These are phyloP conservation scores for Cromileptes altivelis DNA, from an alignment of 2,113 vertebrate genomes.

Conservation along the genomic window DNA sequence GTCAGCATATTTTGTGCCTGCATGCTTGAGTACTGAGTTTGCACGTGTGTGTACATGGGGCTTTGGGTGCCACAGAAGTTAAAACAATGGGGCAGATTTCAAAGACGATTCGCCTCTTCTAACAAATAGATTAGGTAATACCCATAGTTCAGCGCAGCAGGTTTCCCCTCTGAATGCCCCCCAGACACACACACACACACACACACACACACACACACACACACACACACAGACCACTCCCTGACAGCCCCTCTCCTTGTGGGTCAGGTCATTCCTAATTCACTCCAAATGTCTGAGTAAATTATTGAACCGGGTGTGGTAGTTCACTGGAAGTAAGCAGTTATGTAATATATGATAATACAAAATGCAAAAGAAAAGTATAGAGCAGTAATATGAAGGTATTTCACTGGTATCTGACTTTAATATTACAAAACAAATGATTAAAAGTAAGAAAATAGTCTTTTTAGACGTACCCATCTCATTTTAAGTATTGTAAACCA, in stretches of 20 bases:
- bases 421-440: background rate
- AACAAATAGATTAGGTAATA: constrained; percentile 57
- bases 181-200: background rate
- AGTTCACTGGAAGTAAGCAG: background rate
- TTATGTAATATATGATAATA: constrained; percentile 36
- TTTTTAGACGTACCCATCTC: background rate
- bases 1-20: background rate
- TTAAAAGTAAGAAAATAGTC: background rate
- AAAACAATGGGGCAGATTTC: constrained; percentile 35
- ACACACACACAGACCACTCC: constrained; percentile 34
- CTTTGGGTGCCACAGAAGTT: constrained; percentile 8
- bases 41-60: constrained; percentile 6
- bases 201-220: background rate
- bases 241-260: background rate
- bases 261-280: constrained; percentile 48
- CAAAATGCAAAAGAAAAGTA: background rate
- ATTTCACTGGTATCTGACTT: background rate
- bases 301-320: constrained; percentile 48
- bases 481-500: background rate
- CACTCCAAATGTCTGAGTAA: constrained; percentile 46
- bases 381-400: background rate
- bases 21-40: background rate
- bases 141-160: constrained; percentile 13
- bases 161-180: background rate
- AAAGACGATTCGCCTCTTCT: constrained; percentile 37